Percentiles rank a stretch among this genome's conserved stretches.
Conservation (phyloP, 2,888 invertebrate species). For the Pseudococcus longispinus region DNA sequence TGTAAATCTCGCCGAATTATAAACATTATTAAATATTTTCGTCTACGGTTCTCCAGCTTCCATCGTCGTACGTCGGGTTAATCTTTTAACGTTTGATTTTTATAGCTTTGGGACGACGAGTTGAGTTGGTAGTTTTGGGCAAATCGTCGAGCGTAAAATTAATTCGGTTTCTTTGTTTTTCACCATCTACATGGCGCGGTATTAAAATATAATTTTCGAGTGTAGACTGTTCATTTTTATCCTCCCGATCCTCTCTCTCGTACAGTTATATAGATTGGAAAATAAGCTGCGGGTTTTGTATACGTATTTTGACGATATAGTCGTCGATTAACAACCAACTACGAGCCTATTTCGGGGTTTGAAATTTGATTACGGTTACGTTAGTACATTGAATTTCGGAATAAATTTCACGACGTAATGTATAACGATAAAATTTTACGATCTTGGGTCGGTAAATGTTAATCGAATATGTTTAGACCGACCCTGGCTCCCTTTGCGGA, state of each 20-base stretch:
- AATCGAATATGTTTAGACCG: not conserved
- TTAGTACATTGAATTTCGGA: slow-evolving; percentile 12
- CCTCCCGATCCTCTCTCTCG: not conserved
- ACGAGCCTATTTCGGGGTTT: not conserved
- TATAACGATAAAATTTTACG: slow-evolving; percentile 17
- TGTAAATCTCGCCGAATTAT: slow-evolving; percentile 17
- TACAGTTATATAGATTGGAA: not conserved
- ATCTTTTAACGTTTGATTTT: slow-evolving; percentile 8
- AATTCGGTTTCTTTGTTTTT: not conserved
- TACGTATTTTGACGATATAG: not conserved
- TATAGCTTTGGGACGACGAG: not conserved
- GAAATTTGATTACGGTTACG: slow-evolving; percentile 4
- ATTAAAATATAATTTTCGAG: not conserved
- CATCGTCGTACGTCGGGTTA: not conserved
- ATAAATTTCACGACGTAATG: slow-evolving; percentile 2
- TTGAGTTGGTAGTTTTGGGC: not conserved
- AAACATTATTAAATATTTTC: slow-evolving; percentile 16
- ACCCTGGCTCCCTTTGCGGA: not conserved
- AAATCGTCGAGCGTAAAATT: not conserved
- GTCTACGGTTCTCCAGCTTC: not conserved
- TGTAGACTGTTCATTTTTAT: not conserved
- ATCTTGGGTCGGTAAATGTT: slow-evolving; percentile 5
- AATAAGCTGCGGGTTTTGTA: not conserved
- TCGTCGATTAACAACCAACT: not conserved
- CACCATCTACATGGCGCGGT: not conserved